Evolutionary conservation across 2,113 vertebrate genomes (phyloP).

Genomic region (Dasypus novemcinctus): DNA sequence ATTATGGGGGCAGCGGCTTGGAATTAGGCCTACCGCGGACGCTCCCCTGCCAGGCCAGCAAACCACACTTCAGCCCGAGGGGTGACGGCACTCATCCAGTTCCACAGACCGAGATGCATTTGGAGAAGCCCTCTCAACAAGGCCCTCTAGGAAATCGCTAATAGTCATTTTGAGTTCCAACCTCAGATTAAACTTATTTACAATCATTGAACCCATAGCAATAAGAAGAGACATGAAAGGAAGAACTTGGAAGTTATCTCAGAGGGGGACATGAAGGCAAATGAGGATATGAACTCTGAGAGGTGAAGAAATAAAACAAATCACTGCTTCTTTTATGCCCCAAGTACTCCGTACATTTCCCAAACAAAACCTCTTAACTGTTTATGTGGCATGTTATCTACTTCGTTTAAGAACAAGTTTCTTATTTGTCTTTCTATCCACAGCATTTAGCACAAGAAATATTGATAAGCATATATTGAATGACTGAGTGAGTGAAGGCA

Average conservation of each 20-base stretch:
- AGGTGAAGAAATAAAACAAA: constrained; percentile 33
- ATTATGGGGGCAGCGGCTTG: too few species aligned
- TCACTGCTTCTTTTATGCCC: not conserved
- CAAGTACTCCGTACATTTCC: not conserved
- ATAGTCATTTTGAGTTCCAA: not conserved
- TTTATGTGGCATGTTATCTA: not conserved
- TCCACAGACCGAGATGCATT: rapidly evolving
- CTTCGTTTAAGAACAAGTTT: not conserved
- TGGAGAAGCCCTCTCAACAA: not conserved
- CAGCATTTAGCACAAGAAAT: not conserved
- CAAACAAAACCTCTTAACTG: not conserved
- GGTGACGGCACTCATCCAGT: too few species aligned
- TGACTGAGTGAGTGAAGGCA: not conserved
- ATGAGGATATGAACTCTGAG: not conserved
- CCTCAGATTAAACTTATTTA: not conserved
- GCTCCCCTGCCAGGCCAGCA: too few species aligned
- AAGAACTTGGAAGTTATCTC: not conserved
- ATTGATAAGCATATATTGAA: not conserved
- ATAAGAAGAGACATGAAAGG: not conserved
- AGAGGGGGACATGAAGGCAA: not conserved
- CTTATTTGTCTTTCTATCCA: not conserved
- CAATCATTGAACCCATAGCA: not conserved
- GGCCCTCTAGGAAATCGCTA: not conserved
- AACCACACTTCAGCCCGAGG: too few species aligned
- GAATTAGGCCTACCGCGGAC: too few species aligned